Evolutionary conservation across 1,140 invertebrate species (phyloP).

Genomic region (Drosophila biarmipes): DNA sequence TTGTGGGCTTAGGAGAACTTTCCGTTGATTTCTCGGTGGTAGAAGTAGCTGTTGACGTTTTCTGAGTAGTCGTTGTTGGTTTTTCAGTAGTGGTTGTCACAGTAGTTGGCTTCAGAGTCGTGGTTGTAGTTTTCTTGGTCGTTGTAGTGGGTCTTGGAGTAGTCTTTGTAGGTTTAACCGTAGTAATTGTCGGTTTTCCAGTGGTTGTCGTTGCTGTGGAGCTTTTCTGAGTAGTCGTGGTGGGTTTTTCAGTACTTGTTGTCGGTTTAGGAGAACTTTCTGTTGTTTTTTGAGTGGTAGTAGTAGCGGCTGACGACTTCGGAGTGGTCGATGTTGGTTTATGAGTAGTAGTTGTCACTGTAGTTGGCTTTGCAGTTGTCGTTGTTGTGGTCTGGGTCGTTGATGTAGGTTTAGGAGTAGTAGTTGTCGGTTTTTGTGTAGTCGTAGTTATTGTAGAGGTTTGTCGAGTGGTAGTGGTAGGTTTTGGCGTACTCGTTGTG

Average conservation of each 20-base stretch:
- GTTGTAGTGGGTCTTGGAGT: not conserved
- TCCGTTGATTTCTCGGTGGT: not conserved
- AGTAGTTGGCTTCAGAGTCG: constrained; percentile 73
- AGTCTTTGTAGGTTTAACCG: not conserved
- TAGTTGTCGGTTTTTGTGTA: not conserved
- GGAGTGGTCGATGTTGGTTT: not conserved
- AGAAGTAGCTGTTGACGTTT: not conserved
- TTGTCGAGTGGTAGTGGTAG: not conserved
- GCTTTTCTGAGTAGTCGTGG: not conserved
- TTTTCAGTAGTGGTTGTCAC: not conserved
- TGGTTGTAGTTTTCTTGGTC: constrained; percentile 30
- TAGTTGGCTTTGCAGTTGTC: constrained; percentile 70
- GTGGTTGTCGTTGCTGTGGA: not conserved
- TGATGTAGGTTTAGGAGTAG: not conserved
- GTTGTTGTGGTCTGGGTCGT: constrained; percentile 35
- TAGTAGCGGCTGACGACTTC: not conserved
- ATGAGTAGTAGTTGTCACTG: not conserved
- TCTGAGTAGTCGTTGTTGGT: not conserved
- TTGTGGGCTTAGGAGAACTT: too few species aligned
- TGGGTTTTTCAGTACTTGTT: too few species aligned
- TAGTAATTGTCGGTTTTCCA: not conserved
- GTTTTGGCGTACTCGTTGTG: not conserved
- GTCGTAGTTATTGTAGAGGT: constrained; percentile 1
- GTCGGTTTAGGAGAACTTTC: too few species aligned
- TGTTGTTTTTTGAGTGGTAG: not conserved